Base-by-base conservation (phyloP, 2,113 vertebrate species). In the Eurystomus gularis region DNA sequence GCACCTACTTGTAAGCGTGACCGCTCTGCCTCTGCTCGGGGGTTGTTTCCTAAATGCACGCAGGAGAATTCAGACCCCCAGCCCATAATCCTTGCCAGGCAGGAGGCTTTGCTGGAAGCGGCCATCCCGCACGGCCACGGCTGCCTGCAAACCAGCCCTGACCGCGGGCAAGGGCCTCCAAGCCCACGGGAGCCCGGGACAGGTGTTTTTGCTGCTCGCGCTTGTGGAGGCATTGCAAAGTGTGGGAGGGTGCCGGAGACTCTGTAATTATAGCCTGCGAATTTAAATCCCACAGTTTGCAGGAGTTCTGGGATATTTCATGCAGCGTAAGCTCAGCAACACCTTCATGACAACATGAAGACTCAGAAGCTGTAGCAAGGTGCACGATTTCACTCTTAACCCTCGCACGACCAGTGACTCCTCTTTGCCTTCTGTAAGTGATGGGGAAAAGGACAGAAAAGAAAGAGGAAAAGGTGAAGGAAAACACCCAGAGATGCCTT, bases 251-350 rank as follows among this genome's bases (percentile, higher is more conserved):
- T 88, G 72, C 64, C 0, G 65, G 93, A 92, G 90, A 77, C 77
- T 65, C 71, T 64, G 37, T 77, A 85, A 95, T 90, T 85, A 83
- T 60, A 93, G 49, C 85, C 92, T 81, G 71, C 42, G 52, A 86
- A 92, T 93, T 86, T 90, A 64, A 71, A 94, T 96, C 87, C 91
- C 46, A 86, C 89, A 93, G 64, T 81, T 94, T 96, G 76, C 93
- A 87, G 88, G 88, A 91, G 91, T 48, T 57, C 93, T 90, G 93
- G 94, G 73, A 89, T 91, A 70, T 61, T 94, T 90, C 85, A 52
- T 70, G 48, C 89, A 69, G 87, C 10, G 68, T 70, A 95, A 88
- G 78, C 90, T 91, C 57, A 92, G 84, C 73, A 96, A 94, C 92
- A 93, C 87, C 92, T 92, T 88, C 12, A 9, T 95, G 92, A 96